Base-by-base conservation (phyloP, 2,888 invertebrate species). In the Cerastis leucographa region DNA sequence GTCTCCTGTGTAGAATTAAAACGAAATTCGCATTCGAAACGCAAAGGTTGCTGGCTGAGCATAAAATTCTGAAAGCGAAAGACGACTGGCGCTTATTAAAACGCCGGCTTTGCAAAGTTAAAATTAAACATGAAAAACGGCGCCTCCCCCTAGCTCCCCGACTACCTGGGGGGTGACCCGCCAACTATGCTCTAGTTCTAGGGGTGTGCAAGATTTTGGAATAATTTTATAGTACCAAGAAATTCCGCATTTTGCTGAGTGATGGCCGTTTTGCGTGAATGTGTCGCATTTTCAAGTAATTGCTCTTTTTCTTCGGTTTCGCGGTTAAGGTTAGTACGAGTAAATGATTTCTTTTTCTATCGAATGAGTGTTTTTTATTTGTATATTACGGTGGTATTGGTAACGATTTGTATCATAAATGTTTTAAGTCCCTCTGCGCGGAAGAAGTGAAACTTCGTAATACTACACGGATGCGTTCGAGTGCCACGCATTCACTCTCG, bases 121-220 rank as follows among this genome's bases (percentile, higher is more conserved):
- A 96, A 96, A 96, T 96, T 96, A 96, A 96, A 96, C 96, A 96
- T 96, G 96, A 96, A 96, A 96, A 96, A 96, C 96, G 95, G 92
- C 90, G 87, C 89, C 85, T 79, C 87, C 87, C 87, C 87, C 83
- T 79, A 79, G 56, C 81, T 72, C 89, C 87, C 89, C 82, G 77
- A 89, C 88, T 88, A 88, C 89, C 89, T 90, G 89, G 90, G 90
- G 89, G 87, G 87, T 64, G 78, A 88, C 90, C 90, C 90, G 90
- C 88, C 89, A 93, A 94, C 94, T 94, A 93, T 92, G 88, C 89
- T 87, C 87, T 89, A 88, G 83, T 78, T 80, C 29, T 80, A 92
- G 92, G 92, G 92, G 19, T 92, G 92, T 44, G 19, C 78, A n/a
- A 25, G 2, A 12, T 35, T 44, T 69, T 14, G 19, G 8, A 4